Base-by-base conservation (phyloP, 2,113 vertebrate species). In the Romanogobio albipinnatus region DNA sequence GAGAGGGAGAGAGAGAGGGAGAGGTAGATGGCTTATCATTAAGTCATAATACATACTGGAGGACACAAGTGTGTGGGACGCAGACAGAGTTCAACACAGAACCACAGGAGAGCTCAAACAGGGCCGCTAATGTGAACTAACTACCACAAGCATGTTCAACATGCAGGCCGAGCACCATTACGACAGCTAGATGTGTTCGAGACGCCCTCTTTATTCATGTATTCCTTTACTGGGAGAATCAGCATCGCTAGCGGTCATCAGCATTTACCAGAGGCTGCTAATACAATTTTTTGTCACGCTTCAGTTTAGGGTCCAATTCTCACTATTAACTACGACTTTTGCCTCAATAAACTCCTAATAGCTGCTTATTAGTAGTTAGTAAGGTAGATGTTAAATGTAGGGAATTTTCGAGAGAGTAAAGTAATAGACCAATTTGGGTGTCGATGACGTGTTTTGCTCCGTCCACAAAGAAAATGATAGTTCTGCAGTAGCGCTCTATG, bases 21-120 rank as follows among this genome's bases (percentile, higher is more conserved):
- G 86, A 84, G 39, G 36, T 68, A 61, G 29, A 15, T 61, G 62
- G 49, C 74, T 53, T 51, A 76, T 76, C 74, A 76, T 76, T 53
- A 51, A 76, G 74, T 76, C 74, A 76, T 76, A 76, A 76, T 76
- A 53, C 74, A 53, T 76, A 76, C 47, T 53, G 47, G 47, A 76
- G 74, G 47, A 76, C 74, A 76, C 74, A 53, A 76, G 74, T 76
- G 74, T 53, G 74, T 76, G 33, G 24, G 73, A 82, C 33, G 51
- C 47, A 78, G 62, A 78, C 14, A 62, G 51, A 70, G 17, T 58
- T 76, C 74, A 76, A 53, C 45, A 76, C 47, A 29, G 47, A 76
- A 76, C 6, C 74, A 5, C 22, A 26, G 71, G 43, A 45, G 39
- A 74, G 43, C 47, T 74, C 71, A 76, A 76, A 76, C 74, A 76